Base-by-base conservation (phyloP, 2,113 vertebrate genomes). In the Coreoperca whiteheadi region DNA sequence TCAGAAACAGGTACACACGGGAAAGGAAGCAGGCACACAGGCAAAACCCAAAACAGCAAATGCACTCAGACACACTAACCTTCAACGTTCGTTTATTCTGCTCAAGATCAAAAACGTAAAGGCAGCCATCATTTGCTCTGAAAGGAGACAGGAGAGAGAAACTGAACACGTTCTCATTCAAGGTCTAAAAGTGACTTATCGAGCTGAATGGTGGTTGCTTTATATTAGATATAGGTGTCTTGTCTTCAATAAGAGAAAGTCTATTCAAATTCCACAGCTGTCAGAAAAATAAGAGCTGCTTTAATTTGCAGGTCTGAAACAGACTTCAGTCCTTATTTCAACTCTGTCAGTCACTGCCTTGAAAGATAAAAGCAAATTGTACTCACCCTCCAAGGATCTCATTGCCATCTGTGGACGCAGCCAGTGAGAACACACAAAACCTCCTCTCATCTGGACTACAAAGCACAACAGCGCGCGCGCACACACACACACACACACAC, bases 321-420 rank as follows among this genome's bases (percentile, higher is more conserved):
- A 63, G 50, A 61, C 48, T 30, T 74, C 51, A 69, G 57, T 65
- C 10, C 56, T 46, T 9, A 21, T 57, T 74, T 64, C 30, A 70
- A 56, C 61, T 53, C 75, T 23, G 67, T 81, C 84, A 69, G 66
- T 67, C 51, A 34, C 56, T 32, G 57, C 70, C 56, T 64, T 74
- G 25, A 86, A 84, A 74, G 46, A 66, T 63, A n/a, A 85, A 74
- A 78, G 54, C 28, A 46, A 77, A 80, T 10, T 73, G 65, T 68
- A 95, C 97, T 94, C 82, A 98, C 97, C 97, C 97, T 82, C 97
- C 97, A 25, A 98, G 94, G 61, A 98, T 95, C 92, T 98, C 97
- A 72, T 96, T 96, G 50, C 97, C 96, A 86, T 98, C 97, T 64
- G 94, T 96, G 76, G 97, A 98, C 1, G 96, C 96, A 2, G 97